Evolutionary conservation across 2,113 vertebrate genomes (phyloP).

Genomic region (Strigops habroptila): DNA sequence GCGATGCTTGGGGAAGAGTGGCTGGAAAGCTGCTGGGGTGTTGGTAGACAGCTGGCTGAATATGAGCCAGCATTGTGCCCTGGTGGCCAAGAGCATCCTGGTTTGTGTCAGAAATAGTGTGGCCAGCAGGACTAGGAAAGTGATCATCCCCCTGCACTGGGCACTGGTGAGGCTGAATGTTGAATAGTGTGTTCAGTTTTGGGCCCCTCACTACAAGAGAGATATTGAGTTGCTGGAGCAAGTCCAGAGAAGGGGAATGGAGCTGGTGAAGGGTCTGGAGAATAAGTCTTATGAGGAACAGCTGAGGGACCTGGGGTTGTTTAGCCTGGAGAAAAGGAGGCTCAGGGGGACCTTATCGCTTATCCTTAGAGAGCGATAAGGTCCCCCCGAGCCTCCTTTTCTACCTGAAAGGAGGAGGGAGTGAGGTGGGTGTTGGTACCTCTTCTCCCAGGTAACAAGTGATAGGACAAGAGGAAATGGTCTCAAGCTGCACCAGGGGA

Average conservation of each 20-base stretch:
- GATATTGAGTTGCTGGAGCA: neutral
- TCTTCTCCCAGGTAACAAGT: neutral
- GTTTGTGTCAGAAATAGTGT: neutral
- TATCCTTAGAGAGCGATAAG: no score
- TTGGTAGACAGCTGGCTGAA: neutral
- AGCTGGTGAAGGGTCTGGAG: neutral
- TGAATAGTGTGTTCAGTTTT: neutral
- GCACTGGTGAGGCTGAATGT: neutral
- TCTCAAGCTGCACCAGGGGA: neutral
- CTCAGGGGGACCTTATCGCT: neutral
- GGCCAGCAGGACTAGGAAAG: neutral
- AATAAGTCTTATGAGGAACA: fast-evolving
- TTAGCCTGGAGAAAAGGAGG: neutral
- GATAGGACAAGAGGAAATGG: neutral
- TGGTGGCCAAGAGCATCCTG: neutral
- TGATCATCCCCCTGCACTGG: fast-evolving
- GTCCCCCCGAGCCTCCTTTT: no score
- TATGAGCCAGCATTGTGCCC: neutral
- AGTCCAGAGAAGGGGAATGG: neutral
- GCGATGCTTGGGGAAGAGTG: neutral
- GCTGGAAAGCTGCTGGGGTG: neutral
- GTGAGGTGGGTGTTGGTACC: neutral
- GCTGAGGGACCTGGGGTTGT: neutral
- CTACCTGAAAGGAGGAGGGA: neutral
- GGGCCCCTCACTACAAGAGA: neutral